Conservation (phyloP, 1,140 invertebrate species). For the Hyphantria cunea region DNA sequence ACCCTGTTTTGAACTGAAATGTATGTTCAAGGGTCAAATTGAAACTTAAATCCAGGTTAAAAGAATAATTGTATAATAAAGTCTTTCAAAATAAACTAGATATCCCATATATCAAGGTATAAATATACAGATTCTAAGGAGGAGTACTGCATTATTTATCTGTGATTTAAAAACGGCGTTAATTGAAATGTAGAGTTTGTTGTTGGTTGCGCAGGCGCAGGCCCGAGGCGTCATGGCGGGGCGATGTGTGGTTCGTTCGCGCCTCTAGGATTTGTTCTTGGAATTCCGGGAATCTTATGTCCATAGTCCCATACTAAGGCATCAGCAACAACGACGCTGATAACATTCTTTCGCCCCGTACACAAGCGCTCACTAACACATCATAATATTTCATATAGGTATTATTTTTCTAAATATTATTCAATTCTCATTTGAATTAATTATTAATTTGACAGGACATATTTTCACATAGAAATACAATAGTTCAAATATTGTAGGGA, state of each 20-base stretch:
- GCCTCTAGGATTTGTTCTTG: constrained; percentile 34
- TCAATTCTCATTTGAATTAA: neutral
- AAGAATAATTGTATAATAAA: no score
- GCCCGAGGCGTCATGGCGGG: constrained; percentile 19
- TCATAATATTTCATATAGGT: no score
- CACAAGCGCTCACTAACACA: constrained; percentile 6
- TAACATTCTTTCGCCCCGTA: constrained; percentile 29
- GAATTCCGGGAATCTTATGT: constrained; percentile 32
- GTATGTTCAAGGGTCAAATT: no score
- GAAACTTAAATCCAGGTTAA: no score
- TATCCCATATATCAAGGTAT: no score
- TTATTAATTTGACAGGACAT: no score
- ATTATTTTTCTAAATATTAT: neutral
- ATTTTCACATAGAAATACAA: no score
- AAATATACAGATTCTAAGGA: no score
- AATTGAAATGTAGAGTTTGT: constrained; percentile 1
- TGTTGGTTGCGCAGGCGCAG: constrained; percentile 3
- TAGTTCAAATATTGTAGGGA: no score
- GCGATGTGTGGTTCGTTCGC: constrained; percentile 26
- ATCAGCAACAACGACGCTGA: constrained; percentile 14
- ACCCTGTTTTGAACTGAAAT: no score
- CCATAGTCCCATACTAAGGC: constrained; percentile 4
- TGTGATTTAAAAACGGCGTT: neutral
- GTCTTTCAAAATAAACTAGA: no score
- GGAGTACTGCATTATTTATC: no score